Conservation (phyloP, 2,113 vertebrate species). For the Plecturocebus donacophilus region DNA sequence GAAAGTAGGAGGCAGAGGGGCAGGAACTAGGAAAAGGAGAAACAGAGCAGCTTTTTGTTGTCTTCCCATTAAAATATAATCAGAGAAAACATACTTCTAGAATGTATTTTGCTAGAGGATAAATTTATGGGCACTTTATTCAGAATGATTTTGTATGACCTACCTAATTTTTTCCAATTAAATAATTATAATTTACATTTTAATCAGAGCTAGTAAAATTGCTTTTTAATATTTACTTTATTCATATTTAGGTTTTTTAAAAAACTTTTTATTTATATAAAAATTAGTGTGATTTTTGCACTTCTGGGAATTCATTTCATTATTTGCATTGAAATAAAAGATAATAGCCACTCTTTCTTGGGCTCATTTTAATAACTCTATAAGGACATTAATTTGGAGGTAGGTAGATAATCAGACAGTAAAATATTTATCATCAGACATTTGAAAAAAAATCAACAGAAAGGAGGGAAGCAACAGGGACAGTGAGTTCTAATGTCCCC, state of each 20-base stretch:
- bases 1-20: background rate
- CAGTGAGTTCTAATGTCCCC: background rate
- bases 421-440: constrained; percentile 36
- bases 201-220: background rate
- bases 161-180: constrained; percentile 14
- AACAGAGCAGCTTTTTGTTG: background rate
- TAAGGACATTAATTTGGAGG: constrained; percentile 13
- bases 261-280: constrained; percentile 34
- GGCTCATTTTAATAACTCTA: background rate
- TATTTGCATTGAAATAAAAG: constrained; percentile 52
- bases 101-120: background rate
- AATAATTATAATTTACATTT: constrained; percentile 48
- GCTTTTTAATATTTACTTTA: constrained; percentile 34
- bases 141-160: background rate
- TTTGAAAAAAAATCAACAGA: constrained; percentile 11
- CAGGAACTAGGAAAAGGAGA: background rate
- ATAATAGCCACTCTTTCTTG: background rate
- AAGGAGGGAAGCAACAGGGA: background rate
- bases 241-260: constrained; percentile 44
- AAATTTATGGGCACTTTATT: background rate
- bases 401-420: background rate
- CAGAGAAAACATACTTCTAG: constrained; percentile 4
- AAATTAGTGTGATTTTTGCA: constrained; percentile 41
- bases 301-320: constrained; percentile 9
- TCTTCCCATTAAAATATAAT: background rate